Percentiles rank a stretch among this genome's conserved stretches.
Conservation (phyloP, 2,797 vertebrate genomes). For the Anas bernieri region DNA sequence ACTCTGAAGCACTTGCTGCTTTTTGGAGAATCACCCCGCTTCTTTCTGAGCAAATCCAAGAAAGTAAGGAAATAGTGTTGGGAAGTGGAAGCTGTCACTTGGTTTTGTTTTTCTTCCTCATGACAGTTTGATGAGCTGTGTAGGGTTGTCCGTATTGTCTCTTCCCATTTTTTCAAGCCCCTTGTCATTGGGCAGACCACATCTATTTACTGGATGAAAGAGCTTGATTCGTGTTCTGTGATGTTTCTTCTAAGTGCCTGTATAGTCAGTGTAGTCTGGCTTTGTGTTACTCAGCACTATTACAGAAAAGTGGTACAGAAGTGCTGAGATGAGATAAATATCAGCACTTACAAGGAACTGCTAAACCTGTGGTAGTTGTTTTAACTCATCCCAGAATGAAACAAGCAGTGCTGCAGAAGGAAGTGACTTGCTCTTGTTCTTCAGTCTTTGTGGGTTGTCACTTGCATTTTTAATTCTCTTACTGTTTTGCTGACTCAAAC, state of each 20-base stretch:
- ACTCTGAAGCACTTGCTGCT: background rate
- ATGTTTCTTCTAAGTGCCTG: background rate
- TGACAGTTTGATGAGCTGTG: background rate
- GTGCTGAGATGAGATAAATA: background rate
- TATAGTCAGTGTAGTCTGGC: background rate
- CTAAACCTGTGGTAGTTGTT: background rate
- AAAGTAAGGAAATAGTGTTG: background rate
- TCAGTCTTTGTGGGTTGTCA: background rate
- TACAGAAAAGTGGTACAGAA: background rate
- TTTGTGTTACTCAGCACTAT: background rate
- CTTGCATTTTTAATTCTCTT: background rate
- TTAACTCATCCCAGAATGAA: background rate
- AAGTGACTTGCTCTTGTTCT: background rate
- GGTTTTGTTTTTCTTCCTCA: background rate
- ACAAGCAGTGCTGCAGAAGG: background rate
- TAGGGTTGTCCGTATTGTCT: background rate
- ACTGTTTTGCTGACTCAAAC: background rate
- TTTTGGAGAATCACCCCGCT: background rate
- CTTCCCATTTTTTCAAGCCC: background rate
- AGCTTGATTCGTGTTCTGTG: background rate
- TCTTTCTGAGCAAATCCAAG: background rate
- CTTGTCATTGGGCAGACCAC: background rate
- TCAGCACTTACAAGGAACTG: no score
- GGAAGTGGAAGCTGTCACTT: background rate
- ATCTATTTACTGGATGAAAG: background rate